Evolutionary conservation across 2,797 vertebrate species (phyloP), one percentile per base, ranked within the genome.

Genomic region (Molossus molossus): DNA sequence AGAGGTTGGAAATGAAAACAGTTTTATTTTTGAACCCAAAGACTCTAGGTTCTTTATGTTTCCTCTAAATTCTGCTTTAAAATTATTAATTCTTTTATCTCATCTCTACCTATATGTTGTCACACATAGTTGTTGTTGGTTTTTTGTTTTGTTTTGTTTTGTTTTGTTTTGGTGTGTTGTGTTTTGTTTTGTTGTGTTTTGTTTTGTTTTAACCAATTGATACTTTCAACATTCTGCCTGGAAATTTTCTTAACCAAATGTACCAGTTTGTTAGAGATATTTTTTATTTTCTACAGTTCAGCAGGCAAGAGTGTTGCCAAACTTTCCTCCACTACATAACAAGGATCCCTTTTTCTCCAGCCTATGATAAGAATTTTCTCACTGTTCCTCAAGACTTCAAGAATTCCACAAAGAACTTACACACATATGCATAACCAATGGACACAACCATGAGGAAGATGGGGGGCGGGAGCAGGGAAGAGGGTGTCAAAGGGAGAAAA

Each of bases 271-370:
- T 75, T n/a, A 67, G 60, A 76, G 72, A 40, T 60, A 45, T 62
- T 86, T 81, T 81, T 81, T 79, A 40, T 67, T 72, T 86, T 53
- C n/a, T 48, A 90, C 37, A 75, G 64, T 94, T 87, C 58, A 62
- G 45, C 57, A 73, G 64, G 50, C 64, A 79, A 82, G 1, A 73
- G 9, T 48, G 57, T 90, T 87, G 27, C 29, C 53, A 83, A 77
- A 87, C 27, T 79, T 79, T 27, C 37, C 33, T 48, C 33, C 14
- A 55, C 40, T 57, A 27, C 0, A 7, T 83, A 58, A 79, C 15
- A 58, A 5, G 5, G 9, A 50, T 90, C 12, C 4, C 14, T 92
- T 90, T 88, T 67, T 83, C 10, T 55, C 50, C 9, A 65, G 12
- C 15, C 37, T 95, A 55, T 33, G 29, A 40, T 53, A 91, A 76